phyloP scores from a whole-genome alignment of 2,888 invertebrate species.

The Sphaerophoria taeniata region DNA sequence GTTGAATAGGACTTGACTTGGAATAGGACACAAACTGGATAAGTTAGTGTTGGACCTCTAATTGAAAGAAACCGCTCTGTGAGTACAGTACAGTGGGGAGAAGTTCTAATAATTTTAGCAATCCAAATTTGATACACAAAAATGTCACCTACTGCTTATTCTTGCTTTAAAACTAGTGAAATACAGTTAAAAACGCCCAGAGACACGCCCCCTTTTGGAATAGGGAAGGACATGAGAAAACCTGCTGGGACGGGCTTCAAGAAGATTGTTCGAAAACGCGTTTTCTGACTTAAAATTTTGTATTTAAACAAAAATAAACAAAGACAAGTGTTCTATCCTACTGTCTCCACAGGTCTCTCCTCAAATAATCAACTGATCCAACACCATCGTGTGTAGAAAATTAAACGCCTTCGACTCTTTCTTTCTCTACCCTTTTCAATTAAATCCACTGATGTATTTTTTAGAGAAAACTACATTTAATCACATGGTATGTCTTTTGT shows the following conservation, averaged over 20 bases:
- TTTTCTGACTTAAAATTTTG: no score
- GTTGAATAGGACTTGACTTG: not conserved
- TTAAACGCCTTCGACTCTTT: conserved; percentile 18
- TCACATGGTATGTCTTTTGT: not conserved
- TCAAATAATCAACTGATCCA: not conserved
- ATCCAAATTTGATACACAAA: not conserved
- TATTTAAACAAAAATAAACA: no score
- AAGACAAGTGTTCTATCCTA: no score
- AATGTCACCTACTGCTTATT: no score
- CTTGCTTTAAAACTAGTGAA: no score
- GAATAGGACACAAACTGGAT: not conserved
- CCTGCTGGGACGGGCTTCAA: no score
- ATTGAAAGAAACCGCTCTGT: conserved; percentile 56
- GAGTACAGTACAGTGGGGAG: not conserved
- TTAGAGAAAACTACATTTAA: conserved; percentile 15
- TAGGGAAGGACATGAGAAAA: no score
- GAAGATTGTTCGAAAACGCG: no score
- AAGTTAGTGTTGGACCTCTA: conserved; percentile 50
- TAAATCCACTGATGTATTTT: conserved; percentile 16
- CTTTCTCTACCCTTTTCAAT: conserved; percentile 14
- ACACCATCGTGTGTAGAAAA: conserved; percentile 2
- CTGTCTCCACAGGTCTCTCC: no score
- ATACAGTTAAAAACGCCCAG: no score
- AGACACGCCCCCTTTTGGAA: no score
- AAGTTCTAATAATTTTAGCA: not conserved